These are phyloP conservation scores for Mormyrops attenuatus DNA, from an alignment of 2,797 vertebrate species.

Conservation along the genomic window DNA sequence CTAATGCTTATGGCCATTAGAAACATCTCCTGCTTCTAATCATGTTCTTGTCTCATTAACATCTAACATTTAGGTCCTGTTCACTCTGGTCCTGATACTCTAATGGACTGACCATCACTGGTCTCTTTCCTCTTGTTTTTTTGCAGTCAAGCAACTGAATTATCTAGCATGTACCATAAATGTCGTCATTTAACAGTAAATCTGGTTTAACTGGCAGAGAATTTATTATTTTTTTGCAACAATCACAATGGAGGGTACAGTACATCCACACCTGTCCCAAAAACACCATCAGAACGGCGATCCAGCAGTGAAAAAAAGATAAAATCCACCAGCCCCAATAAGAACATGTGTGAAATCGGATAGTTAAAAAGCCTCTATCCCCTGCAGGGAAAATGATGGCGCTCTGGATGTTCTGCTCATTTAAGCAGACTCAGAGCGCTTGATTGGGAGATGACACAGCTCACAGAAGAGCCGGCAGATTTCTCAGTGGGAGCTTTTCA, in stretches of 20 bases:
- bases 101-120: neutral
- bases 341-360: neutral
- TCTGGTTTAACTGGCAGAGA: neutral
- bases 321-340: constrained; percentile 33
- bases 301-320: constrained; percentile 36
- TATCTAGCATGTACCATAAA: neutral
- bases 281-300: constrained; percentile 34
- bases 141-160: neutral
- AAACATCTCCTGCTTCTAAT: neutral
- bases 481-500: neutral
- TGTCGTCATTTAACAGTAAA: neutral
- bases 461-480: neutral
- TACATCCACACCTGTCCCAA: neutral
- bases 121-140: neutral
- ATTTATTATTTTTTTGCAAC: neutral
- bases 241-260: neutral
- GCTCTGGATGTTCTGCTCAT: constrained; percentile 10
- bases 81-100: neutral
- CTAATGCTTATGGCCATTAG: neutral
- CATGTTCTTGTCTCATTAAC: neutral
- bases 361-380: neutral
- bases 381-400: constrained; percentile 18
- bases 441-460: neutral
- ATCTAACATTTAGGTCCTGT: neutral
- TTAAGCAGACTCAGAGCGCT: constrained; percentile 24